phyloP scores from a whole-genome alignment of 2,888 invertebrate species.

The Thera obeliscata region DNA sequence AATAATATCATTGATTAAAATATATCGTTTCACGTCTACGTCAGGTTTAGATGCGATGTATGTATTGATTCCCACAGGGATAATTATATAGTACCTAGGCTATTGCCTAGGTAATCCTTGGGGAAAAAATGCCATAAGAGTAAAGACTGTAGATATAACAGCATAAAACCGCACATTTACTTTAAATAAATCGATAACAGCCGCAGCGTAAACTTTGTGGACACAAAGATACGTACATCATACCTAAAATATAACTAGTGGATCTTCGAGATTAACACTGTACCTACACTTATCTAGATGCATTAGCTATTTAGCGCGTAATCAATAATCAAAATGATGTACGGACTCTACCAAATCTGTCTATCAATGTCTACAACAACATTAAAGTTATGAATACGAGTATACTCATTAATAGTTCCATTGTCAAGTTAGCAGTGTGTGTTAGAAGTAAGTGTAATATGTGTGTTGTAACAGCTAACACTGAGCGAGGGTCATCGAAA shows the following conservation, averaged over 20 bases:
- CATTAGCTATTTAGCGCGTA: no score
- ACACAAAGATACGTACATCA: neutral
- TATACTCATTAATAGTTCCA: neutral
- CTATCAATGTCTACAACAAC: neutral
- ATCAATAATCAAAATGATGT: no score
- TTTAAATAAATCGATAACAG: neutral
- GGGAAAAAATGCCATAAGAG: conserved; percentile 22
- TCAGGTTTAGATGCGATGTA: conserved; percentile 1
- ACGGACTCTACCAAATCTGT: neutral
- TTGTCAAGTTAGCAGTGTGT: conserved; percentile 9
- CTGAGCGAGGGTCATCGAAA: conserved; percentile 47
- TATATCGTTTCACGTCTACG: neutral
- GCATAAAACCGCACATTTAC: conserved; percentile 17
- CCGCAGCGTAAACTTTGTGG: neutral
- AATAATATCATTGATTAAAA: neutral
- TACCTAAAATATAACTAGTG: neutral
- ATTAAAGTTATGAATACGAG: neutral
- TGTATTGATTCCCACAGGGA: conserved; percentile 21
- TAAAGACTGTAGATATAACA: conserved; percentile 13
- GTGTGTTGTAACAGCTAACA: conserved; percentile 36
- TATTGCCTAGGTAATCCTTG: neutral
- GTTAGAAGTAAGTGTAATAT: conserved; percentile 20
- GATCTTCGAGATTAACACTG: neutral
- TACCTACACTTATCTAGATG: no score
- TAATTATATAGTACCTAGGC: conserved; percentile 21